Conservation (phyloP, 2,113 vertebrate genomes). For the Phrynocephalus versicolor region DNA sequence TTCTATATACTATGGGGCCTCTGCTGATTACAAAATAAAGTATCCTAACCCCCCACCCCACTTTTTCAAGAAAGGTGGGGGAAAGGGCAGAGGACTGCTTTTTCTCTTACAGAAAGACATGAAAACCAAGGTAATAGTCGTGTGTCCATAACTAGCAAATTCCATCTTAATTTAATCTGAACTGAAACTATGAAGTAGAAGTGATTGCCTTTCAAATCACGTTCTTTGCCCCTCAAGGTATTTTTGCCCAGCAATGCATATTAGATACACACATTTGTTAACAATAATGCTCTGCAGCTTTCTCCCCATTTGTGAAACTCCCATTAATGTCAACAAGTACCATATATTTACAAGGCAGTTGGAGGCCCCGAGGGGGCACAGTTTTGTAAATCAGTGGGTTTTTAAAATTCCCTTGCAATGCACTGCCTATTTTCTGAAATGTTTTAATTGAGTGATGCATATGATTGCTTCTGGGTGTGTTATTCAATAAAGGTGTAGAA, state of each 20-base stretch:
- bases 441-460: conserved; percentile 65
- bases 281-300: conserved; percentile 42
- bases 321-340: conserved; percentile 62
- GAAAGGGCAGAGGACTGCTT: neutral
- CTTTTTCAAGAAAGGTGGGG: neutral
- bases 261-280: conserved; percentile 35
- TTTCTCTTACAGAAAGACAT: neutral
- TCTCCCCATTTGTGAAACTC: conserved; percentile 52
- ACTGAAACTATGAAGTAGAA: conserved; percentile 30
- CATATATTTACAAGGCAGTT: conserved; percentile 51
- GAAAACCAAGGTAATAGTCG: neutral
- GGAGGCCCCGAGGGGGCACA: conserved; percentile 56
- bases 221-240: conserved; percentile 37
- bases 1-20: neutral
- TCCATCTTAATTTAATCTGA: neutral
- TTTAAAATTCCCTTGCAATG: conserved; percentile 60
- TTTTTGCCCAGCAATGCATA: conserved; percentile 48
- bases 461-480: conserved; percentile 50
- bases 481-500: conserved; percentile 45
- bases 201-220: conserved; percentile 14
- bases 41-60: neutral
- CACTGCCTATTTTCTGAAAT: conserved; percentile 65
- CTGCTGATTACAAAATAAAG: neutral
- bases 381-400: conserved; percentile 59
- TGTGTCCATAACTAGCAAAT: neutral